Base-by-base conservation (phyloP, 2,113 vertebrate genomes). In the Rhadina sibilatrix region DNA sequence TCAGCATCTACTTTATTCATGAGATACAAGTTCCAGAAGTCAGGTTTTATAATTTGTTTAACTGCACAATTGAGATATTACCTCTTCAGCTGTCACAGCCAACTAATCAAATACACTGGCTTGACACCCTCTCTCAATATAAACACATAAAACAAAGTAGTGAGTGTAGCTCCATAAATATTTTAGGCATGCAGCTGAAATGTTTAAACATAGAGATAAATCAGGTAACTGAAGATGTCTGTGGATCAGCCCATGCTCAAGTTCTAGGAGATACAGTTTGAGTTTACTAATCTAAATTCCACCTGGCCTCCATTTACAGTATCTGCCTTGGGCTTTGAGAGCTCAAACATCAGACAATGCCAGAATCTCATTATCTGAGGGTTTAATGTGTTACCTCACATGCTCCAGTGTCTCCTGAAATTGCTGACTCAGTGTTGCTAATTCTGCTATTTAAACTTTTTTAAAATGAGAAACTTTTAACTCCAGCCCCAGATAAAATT, bases 131-230 rank as follows among this genome's bases (percentile, higher is more conserved):
- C 90, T 89, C 52, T 94, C 60, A 71, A 49, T 81, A 77, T 57
- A 35, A 66, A 56, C 52, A 54, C 70, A 82, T 92, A 84, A 95
- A 92, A 90, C 44, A 68, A 44, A 80, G 37, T 15, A 71, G 80
- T 46, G 44, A 84, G 31, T 79, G 40, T 78, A 85, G 65, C 53
- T 78, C 54, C 61, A 69, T 89, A 91, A 95, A 89, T 96, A 75
- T 92, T 95, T 93, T 69, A 89, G 80, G 57, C 61, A 46, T 82
- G 77, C 59, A 89, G 69, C 77, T 96, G 83, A 95, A 87, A 84
- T 61, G 61, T 79, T 93, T 79, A 93, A 89, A 42, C 3, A 1
- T 11, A 60, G 37, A 72, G 47, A 84, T 94, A 89, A 92, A 82
- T 96, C 72, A 60, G 40, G 49, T 60, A 42, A 61, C 37, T 83